phyloP scores from a whole-genome alignment of 2,797 vertebrate genomes.

The Ctenopoma multispine region DNA sequence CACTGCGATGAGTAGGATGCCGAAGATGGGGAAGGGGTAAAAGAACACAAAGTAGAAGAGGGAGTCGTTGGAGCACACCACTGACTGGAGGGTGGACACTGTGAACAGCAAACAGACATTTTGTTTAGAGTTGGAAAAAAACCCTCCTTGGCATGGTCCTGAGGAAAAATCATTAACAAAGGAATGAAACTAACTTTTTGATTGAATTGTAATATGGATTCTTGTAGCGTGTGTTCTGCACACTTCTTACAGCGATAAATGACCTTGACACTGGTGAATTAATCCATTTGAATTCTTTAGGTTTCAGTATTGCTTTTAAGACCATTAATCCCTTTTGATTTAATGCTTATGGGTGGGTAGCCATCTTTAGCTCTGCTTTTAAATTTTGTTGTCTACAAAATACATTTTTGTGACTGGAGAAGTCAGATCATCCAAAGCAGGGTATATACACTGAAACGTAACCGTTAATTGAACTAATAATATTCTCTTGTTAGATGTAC shows the following conservation, averaged over 20 bases:
- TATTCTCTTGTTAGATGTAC: conserved; percentile 13
- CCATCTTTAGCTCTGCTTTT: conserved; percentile 2
- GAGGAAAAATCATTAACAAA: not conserved
- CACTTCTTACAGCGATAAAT: not conserved
- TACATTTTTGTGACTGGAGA: conserved; percentile 9
- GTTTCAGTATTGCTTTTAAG: conserved; percentile 5
- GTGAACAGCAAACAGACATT: conserved; percentile 35
- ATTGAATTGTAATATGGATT: not conserved
- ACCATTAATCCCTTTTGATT: conserved; percentile 11
- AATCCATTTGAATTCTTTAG: conserved; percentile 21
- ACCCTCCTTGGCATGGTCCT: not conserved
- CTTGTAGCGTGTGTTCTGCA: not conserved
- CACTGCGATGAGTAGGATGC: conserved; percentile 95
- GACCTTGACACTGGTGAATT: conserved; percentile 6
- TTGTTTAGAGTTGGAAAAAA: not conserved
- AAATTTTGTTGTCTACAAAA: conserved; percentile 13
- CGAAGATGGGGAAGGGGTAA: conserved; percentile 98
- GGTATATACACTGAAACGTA: too few relatives aligned
- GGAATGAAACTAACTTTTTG: not conserved
- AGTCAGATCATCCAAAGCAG: not conserved
- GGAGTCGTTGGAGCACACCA: conserved; percentile 94
- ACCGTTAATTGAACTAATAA: conserved; percentile 26
- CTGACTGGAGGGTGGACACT: conserved; percentile 92
- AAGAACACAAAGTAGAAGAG: conserved; percentile 99
- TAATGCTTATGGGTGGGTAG: not conserved